Evolutionary conservation across 2,797 vertebrate species (phyloP), one percentile per base, ranked within the genome.

Genomic region (Ciconia nigra): DNA sequence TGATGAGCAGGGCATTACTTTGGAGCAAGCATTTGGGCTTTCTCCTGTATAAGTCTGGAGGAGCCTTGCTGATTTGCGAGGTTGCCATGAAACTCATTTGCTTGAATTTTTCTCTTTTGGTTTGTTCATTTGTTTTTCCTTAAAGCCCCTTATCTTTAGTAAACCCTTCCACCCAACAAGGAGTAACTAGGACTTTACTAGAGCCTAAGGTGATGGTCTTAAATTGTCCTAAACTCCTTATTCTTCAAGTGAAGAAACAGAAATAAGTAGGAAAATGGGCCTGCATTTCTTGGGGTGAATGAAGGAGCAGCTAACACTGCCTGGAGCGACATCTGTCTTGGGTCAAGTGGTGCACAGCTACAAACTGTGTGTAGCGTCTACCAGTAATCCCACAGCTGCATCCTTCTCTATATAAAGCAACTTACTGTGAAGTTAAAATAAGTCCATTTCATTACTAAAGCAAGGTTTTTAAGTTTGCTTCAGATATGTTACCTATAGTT

Each of bases 271-370:
- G 25, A 58, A 51, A 76, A 70, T 8, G 41, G 26, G 9, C 11
- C 28, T 95, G 61, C 20, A 52, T 46, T 83, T 90, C n/a, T 82
- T 33, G 49, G 77, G 55, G 24, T 63, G 78, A 82, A 44, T 12
- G 42, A 89, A 89, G 62, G 70, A 83, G 51, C 22, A 69, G 37
- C 42, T 63, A 69, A 73, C 21, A 7, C 33, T 61, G 52, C 76
- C 63, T 54, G 72, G 16, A 71, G 41, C 0, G 0, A 49, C 0
- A 1, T 71, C 39, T 4, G 2, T 49, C 80, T 85, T 10, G 15
- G 67, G 33, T 77, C 82, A 65, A n/a, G 70, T 19, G 58, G 26
- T 82, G 39, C 66, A 82, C 13, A 55, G 51, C 81, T 70, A 35
- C 59, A 35, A 37, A 76, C 28, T 1, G 1, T 59, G 31, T 25